A percentile compares a stretch with the other conserved stretches of the same genome.
These are phyloP conservation scores for Brienomyrus longianalis DNA, from an alignment of 2,113 vertebrate species.

Conservation along the genomic window DNA sequence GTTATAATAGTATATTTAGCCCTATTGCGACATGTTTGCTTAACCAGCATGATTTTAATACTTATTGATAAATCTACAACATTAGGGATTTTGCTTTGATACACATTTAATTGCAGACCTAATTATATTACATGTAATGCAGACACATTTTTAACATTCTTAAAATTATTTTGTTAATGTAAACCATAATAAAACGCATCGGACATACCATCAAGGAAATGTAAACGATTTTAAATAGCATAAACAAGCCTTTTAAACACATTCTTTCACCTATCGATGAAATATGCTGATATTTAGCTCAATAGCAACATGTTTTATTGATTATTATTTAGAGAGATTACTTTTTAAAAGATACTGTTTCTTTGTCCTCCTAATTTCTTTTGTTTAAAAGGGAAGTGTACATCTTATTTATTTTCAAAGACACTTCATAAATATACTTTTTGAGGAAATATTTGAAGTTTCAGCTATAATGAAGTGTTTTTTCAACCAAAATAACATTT, in stretches of 20 bases:
- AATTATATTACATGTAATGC: neutral
- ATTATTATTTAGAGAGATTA: neutral
- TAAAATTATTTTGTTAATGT: neutral
- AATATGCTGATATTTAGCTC: neutral
- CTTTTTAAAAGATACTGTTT: neutral
- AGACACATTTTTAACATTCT: neutral
- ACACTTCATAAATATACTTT: neutral
- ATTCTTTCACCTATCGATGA: neutral
- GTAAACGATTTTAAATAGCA: neutral
- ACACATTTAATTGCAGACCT: neutral
- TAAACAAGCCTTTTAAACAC: neutral
- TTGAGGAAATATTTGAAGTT: neutral
- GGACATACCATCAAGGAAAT: neutral
- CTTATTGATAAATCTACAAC: neutral
- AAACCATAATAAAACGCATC: neutral
- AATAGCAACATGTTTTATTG: neutral
- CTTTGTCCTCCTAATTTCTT: neutral
- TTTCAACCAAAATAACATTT: neutral
- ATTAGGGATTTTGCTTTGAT: neutral
- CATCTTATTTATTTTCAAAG: neutral
- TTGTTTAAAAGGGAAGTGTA: neutral
- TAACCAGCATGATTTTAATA: neutral
- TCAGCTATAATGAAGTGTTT: neutral
- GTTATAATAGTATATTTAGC: neutral
- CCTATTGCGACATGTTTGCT: neutral